These are phyloP conservation scores for Coecobrya sp. DNA, from an alignment of 2,888 invertebrate species.

Conservation along the genomic window DNA sequence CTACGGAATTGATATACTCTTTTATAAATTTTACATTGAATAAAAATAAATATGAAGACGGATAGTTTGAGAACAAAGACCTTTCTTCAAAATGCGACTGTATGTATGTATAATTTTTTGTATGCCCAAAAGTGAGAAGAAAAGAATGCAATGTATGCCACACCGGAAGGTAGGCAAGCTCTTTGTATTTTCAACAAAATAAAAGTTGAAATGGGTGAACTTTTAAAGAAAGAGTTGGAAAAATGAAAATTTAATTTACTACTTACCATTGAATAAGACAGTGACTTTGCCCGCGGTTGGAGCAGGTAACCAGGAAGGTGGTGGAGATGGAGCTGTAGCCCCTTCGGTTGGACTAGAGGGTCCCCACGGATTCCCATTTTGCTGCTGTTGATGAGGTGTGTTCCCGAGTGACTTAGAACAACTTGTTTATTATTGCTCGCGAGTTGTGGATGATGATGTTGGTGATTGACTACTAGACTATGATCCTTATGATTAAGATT, in stretches of 20 bases:
- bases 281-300: slow-evolving; percentile 92
- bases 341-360: slow-evolving; percentile 93
- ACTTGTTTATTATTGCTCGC: slow-evolving; percentile 54
- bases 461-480: slow-evolving; percentile 72
- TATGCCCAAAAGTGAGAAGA: no score
- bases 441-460: slow-evolving; percentile 47
- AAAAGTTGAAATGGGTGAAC: no score
- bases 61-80: no score
- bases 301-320: slow-evolving; percentile 89
- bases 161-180: no score
- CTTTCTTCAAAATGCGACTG: no score
- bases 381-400: slow-evolving; percentile 67
- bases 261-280: slow-evolving; percentile 93
- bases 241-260: neutral
- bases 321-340: slow-evolving; percentile 89
- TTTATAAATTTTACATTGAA: neutral
- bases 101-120: no score
- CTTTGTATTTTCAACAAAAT: no score
- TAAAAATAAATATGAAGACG: no score
- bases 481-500: slow-evolving; percentile 72
- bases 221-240: neutral
- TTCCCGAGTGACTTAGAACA: slow-evolving; percentile 73
- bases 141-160: no score
- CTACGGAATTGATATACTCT: no score
- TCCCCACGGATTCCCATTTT: slow-evolving; percentile 89